These are phyloP conservation scores for Cheirogaleus medius DNA, from an alignment of 2,113 vertebrate species.

Conservation along the genomic window DNA sequence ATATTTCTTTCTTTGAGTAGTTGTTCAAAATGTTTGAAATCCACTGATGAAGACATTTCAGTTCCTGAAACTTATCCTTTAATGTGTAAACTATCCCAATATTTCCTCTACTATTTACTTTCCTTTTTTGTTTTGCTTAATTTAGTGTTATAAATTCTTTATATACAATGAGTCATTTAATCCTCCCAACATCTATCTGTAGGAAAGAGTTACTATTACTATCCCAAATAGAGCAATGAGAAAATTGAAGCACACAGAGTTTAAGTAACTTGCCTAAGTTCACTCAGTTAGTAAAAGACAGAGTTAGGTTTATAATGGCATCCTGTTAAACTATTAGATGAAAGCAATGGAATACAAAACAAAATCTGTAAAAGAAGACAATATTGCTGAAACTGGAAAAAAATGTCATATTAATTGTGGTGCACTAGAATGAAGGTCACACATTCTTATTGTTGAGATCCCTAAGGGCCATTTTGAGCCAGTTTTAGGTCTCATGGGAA, in stretches of 20 bases:
- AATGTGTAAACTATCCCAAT: background rate
- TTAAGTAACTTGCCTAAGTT: background rate
- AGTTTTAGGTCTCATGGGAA: background rate
- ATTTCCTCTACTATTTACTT: background rate
- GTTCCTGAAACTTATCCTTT: background rate
- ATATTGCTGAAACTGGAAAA: background rate
- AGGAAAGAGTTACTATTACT: background rate
- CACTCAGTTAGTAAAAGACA: background rate
- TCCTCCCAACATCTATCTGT: background rate
- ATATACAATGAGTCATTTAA: background rate
- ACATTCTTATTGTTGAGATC: background rate
- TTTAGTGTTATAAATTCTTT: background rate
- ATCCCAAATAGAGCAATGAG: background rate
- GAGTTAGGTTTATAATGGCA: background rate
- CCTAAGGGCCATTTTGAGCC: no score
- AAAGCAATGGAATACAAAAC: background rate
- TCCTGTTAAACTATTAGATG: background rate
- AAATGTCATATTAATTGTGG: background rate
- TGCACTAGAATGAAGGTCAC: background rate
- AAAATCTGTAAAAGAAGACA: background rate
- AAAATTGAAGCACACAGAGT: background rate
- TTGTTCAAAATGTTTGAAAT: background rate
- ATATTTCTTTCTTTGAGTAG: background rate
- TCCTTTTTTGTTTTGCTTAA: background rate
- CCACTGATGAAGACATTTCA: background rate